phyloP scores from a whole-genome alignment of 2,888 invertebrate genomes.

The Hermodice carunculata region DNA sequence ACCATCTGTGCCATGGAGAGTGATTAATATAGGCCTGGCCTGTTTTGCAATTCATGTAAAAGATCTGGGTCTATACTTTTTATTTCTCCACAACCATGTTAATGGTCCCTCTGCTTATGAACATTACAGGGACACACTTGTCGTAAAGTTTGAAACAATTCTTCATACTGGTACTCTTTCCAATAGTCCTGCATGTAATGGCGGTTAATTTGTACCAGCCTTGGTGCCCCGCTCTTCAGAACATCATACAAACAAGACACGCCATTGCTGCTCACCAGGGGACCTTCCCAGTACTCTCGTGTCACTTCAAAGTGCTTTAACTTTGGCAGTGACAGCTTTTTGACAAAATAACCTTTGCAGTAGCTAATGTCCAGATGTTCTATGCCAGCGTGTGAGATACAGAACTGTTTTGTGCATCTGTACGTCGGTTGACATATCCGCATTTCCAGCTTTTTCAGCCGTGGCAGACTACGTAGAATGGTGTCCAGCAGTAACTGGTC shows the following conservation, averaged over 20 bases:
- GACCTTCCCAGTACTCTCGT: neutral
- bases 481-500: constrained; percentile 4
- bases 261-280: neutral
- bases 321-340: neutral
- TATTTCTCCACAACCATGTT: too few species aligned
- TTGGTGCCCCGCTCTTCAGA: constrained; percentile 6
- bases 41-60: too few species aligned
- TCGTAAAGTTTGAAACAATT: neutral
- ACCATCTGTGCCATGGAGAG: too few species aligned
- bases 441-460: neutral
- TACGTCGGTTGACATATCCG: neutral
- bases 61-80: too few species aligned
- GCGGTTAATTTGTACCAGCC: constrained; percentile 4
- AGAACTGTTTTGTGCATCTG: neutral
- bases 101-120: too few species aligned
- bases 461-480: neutral
- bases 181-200: constrained; percentile 13
- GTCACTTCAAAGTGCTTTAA: neutral
- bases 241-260: constrained; percentile 10
- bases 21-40: too few species aligned
- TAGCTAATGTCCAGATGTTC: neutral
- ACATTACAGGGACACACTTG: constrained; percentile 10
- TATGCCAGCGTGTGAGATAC: constrained; percentile 1
- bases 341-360: constrained; percentile 6
- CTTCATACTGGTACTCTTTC: constrained; percentile 12